phyloP scores from a whole-genome alignment of 2,113 vertebrate genomes.

The Mixornis gularis region DNA sequence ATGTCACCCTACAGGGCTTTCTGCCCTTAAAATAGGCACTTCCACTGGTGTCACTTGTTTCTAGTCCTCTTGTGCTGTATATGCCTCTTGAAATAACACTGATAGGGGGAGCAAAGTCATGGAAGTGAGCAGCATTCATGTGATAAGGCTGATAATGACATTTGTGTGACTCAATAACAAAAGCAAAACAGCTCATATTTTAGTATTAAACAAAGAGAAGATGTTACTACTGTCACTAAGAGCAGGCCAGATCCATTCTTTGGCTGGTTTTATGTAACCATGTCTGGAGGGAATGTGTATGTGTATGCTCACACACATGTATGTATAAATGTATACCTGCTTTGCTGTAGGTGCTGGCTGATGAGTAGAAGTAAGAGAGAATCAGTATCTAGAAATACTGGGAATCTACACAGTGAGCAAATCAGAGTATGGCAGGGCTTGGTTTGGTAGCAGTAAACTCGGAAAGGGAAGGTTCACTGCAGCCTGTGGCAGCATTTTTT shows the following conservation, averaged over 20 bases:
- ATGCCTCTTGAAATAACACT: background rate
- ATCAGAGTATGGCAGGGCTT: background rate
- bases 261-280: background rate
- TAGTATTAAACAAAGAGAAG: background rate
- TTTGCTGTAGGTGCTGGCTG: background rate
- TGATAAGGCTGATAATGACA: background rate
- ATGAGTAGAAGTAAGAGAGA: background rate
- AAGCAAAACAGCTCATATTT: background rate
- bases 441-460: background rate
- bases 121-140: background rate
- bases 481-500: background rate
- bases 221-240: background rate
- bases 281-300: background rate
- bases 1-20: background rate
- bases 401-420: background rate
- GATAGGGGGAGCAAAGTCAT: background rate
- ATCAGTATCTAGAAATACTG: background rate
- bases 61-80: background rate
- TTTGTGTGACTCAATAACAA: background rate
- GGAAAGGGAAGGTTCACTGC: background rate
- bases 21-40: background rate
- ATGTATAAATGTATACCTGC: background rate
- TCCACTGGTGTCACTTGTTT: background rate
- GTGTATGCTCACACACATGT: fast-evolving
- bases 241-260: background rate